Base-by-base conservation (phyloP, 1,140 invertebrate species). In the Drosophila biarmipes region DNA sequence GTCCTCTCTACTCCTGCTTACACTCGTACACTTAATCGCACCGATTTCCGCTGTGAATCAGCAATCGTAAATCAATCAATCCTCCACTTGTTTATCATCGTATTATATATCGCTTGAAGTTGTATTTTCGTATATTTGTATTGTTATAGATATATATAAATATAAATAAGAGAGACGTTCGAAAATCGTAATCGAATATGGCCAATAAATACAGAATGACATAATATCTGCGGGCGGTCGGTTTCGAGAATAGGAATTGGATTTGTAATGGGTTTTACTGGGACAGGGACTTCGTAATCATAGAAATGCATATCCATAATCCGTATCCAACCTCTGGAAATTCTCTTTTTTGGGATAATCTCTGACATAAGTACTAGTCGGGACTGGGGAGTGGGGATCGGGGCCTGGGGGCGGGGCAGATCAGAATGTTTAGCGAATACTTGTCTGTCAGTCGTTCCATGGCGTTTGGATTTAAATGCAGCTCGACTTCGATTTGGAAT, bases 101-200 rank as follows among this genome's bases (percentile, higher is more conserved):
- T 63, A 42, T 35, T 51, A 42, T 42, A 51, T 63, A 67, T 67
- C 63, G 63, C 63, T 51, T 63, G 63, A 27, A 62, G 43, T 63
- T 67, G 43, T 49, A 45, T 45, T 35, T 63, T 62, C 55, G 15
- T 63, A 67, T 67, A 67, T 67, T 63, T 58, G 27, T 72, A 72
- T 68, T 57, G 49, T 68, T 72, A 72, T 78, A 63, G 35, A 63
- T 76, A 61, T 77, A 61, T 67, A 56, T 75, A 57, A 68, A 56
- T 71, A 78, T 67, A 82, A 71, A 84, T 75, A 67, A 84, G 72
- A 69, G 74, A 84, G 75, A 80, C 73, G 77, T 74, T 80, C 58
- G 63, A 77, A 85, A 85, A 80, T 79, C 46, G 73, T 75, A 75
- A 75, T 75, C 61, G 72, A 67, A 75, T 76, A 76, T 76, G 73